These are phyloP conservation scores for Cephus runcator DNA, from an alignment of 2,888 invertebrate genomes.

Conservation along the genomic window DNA sequence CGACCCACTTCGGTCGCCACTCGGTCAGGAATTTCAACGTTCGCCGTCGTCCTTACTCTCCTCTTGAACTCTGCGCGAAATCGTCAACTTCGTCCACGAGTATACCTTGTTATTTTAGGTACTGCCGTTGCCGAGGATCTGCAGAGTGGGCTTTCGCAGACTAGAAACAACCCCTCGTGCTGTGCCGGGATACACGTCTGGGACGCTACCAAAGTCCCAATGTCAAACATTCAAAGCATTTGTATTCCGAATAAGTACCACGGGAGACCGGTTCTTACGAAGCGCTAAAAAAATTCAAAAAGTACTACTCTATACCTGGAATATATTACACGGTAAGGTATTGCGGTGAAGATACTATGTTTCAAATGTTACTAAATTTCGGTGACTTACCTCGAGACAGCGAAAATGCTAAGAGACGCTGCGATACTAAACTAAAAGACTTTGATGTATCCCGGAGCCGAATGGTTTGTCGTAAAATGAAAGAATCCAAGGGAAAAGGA, in stretches of 20 bases:
- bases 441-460: neutral
- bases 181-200: neutral
- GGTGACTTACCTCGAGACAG: neutral
- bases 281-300: neutral
- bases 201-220: neutral
- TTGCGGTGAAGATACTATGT: neutral
- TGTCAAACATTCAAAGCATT: neutral
- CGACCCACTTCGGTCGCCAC: neutral
- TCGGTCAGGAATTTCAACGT: neutral
- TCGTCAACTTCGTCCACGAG: neutral
- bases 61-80: neutral
- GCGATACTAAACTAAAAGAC: neutral
- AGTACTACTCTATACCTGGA: neutral
- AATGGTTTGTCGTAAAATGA: neutral
- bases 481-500: neutral
- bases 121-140: neutral
- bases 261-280: neutral
- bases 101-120: conserved; percentile 2
- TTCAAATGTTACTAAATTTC: too few relatives aligned
- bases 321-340: neutral
- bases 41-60: neutral
- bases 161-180: neutral
- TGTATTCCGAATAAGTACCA: neutral
- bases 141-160: neutral
- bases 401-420: neutral